Evolutionary conservation across 2,113 vertebrate genomes (phyloP).

Genomic region (Lepisosteus osseus): DNA sequence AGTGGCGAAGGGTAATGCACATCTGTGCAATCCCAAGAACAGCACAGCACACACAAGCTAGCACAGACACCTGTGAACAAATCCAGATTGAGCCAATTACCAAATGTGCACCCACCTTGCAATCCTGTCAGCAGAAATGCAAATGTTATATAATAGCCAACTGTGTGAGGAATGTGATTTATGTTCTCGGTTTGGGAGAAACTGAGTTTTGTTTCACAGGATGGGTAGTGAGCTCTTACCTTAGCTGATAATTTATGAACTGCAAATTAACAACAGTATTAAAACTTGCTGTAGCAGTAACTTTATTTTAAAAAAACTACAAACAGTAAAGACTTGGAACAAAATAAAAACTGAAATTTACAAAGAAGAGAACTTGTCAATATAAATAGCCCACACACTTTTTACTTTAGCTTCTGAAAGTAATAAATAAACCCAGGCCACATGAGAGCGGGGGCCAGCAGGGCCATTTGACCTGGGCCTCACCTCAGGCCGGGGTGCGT

Average conservation of each 20-base stretch:
- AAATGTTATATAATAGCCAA: not conserved
- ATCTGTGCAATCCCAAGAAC: not conserved
- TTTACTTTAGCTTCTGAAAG: no score
- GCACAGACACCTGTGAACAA: not conserved
- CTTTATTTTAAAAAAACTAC: not conserved
- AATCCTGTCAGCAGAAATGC: not conserved
- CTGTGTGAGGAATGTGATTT: slow-evolving; percentile 6
- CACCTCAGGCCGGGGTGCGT: no score
- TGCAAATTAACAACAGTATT: slow-evolving; percentile 9
- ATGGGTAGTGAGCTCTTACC: not conserved
- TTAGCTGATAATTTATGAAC: slow-evolving; percentile 5
- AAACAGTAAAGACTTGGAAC: no score
- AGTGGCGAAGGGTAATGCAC: not conserved
- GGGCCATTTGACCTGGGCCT: no score
- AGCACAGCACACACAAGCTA: not conserved
- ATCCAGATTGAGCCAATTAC: not conserved
- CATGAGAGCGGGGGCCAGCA: no score
- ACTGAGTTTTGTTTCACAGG: not conserved
- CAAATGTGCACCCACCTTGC: not conserved
- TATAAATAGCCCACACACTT: no score
- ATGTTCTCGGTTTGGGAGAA: slow-evolving; percentile 9
- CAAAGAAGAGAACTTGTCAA: no score
- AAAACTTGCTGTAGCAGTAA: not conserved
- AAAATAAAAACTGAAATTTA: no score
- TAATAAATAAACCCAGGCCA: no score